A percentile compares a stretch with the other conserved stretches of the same genome.
phyloP scores from a whole-genome alignment of 1,140 invertebrate species.

The Pseudomyrmex dendroicus region DNA sequence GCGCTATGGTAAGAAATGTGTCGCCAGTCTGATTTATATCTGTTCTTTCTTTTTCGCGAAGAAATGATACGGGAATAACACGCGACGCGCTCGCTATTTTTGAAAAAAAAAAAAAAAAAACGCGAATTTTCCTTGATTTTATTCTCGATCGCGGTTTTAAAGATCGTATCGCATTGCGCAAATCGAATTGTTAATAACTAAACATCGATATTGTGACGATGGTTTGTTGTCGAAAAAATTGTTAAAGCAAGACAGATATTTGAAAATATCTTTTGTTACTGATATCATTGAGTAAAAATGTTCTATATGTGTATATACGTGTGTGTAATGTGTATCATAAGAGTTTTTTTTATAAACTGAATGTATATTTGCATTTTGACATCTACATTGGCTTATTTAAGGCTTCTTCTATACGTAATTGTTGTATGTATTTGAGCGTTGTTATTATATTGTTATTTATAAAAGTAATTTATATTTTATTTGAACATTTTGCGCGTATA shows the following conservation, averaged over 20 bases:
- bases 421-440: too few relatives aligned
- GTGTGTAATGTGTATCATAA: too few relatives aligned
- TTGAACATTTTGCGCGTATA: background rate
- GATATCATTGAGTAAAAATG: background rate
- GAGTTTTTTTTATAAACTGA: too few relatives aligned
- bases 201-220: conserved; percentile 13
- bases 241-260: background rate
- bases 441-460: too few relatives aligned
- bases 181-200: conserved; percentile 17
- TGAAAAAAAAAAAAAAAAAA: too few relatives aligned
- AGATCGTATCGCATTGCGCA: conserved; percentile 5
- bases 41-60: conserved; percentile 24
- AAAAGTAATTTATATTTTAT: too few relatives aligned
- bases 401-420: background rate
- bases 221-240: background rate
- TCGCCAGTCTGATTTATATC: conserved; percentile 49
- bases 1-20: conserved; percentile 27
- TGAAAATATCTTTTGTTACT: background rate
- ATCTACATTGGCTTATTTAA: background rate
- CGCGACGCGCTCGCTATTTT: conserved; percentile 15
- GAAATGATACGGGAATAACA: background rate
- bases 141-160: background rate
- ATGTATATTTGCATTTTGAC: too few relatives aligned
- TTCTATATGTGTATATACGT: too few relatives aligned
- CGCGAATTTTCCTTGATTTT: background rate